Base-by-base conservation (phyloP, 1,140 invertebrate species). In the Drosophila ironensis region DNA sequence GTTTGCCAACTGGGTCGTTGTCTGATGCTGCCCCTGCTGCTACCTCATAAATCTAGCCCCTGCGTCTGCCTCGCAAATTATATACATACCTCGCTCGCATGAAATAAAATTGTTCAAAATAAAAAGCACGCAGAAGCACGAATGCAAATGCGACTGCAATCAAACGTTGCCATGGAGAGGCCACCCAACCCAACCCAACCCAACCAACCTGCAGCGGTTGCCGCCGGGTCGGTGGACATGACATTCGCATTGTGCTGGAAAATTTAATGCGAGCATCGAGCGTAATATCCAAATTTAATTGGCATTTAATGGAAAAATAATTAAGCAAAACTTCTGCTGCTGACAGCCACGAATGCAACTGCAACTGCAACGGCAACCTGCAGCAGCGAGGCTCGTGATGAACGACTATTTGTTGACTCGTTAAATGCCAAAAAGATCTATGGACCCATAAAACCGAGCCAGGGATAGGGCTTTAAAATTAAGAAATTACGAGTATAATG, bases 271-370 rank as follows among this genome's bases (percentile, higher is more conserved):
- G 20, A 42, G 27, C 37, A 68, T 37, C 20, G 45, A 68, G 61
- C 40, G 51, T 51, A 60, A 73, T 50, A 73, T 45, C 46, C 24
- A 64, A 59, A 80, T 74, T 74, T 54, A 78, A 78, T 74, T 80
- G 75, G 28, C 57, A 73, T 70, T 80, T 59, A 78, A 78, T 78
- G 75, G 52, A 64, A 48, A 74, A 80, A 80, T 78, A 80, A 78
- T 80, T 76, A 50, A 68, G 47, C 74, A 74, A 60, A 37, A 47
- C 57, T 25, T 56, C 51, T 61, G 57, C 22, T 35, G 45, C 7
- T 46, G 67, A 70, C 53, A 78, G 38, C 37, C 9, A 2, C 6
- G 24, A 37, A 16, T 60, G 33, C 22, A 47, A 4, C 14, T 17
- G 12, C 28, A 11, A 20, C 30, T n/a, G 14, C 41, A 25, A 22